Conservation (phyloP, 2,888 invertebrate species). For the Synanthedon andrenaeformis region DNA sequence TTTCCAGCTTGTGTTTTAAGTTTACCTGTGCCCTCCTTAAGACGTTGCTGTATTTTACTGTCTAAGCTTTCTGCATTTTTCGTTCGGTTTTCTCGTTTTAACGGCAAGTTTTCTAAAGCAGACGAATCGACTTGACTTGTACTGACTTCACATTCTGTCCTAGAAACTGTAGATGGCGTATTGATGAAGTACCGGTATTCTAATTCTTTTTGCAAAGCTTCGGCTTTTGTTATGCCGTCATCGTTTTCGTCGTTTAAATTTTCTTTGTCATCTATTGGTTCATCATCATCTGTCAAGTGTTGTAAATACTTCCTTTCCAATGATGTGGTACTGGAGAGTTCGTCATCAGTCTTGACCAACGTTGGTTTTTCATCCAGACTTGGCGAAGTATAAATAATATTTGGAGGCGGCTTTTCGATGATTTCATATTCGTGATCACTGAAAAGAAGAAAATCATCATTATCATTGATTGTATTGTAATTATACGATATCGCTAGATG, state of each 20-base stretch:
- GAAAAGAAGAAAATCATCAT: slow-evolving; percentile 48
- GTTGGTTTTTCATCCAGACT: slow-evolving; percentile 44
- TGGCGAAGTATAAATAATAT: slow-evolving; percentile 47
- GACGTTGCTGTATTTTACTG: slow-evolving; percentile 73
- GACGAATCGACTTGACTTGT: slow-evolving; percentile 77
- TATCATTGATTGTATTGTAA: background rate
- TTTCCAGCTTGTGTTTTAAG: slow-evolving; percentile 79
- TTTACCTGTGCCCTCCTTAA: slow-evolving; percentile 78
- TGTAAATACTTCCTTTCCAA: slow-evolving; percentile 57
- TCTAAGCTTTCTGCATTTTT: slow-evolving; percentile 64
- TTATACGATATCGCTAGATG: no score
- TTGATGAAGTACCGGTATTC: slow-evolving; percentile 74
- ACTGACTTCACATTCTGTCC: slow-evolving; percentile 74
- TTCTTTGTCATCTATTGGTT: slow-evolving; percentile 42
- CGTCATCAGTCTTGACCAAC: slow-evolving; percentile 57
- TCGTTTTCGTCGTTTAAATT: slow-evolving; percentile 27
- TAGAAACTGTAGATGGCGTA: slow-evolving; percentile 70
- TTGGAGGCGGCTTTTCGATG: slow-evolving; percentile 76
- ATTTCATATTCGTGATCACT: slow-evolving; percentile 96
- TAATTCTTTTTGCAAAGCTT: slow-evolving; percentile 72
- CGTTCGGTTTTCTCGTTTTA: slow-evolving; percentile 68
- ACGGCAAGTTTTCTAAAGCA: slow-evolving; percentile 73
- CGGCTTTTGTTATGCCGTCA: slow-evolving; percentile 46
- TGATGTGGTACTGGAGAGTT: slow-evolving; percentile 62
- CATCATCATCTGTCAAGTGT: slow-evolving; percentile 64